Base-by-base conservation (phyloP, 2,797 vertebrate genomes). In the Sebastes miniatus region DNA sequence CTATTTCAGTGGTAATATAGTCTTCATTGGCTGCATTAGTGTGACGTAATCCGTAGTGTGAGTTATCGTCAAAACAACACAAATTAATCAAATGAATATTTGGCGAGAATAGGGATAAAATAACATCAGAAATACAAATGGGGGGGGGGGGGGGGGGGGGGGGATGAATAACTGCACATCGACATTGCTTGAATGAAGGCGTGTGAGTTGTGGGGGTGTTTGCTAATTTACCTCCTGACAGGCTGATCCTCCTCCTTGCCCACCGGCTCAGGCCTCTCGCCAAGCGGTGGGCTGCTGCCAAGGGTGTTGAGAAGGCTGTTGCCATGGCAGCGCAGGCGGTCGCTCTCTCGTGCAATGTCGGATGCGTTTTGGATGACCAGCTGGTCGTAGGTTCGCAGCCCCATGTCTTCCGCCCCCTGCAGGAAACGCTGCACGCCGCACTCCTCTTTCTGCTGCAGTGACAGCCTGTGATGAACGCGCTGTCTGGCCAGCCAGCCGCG, bases 341-440 rank as follows among this genome's bases (percentile, higher is more conserved):
- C 98, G 14, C 95, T 96, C 85, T 96, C 95, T 16, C 95, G 83
- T 2, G 95, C 93, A 1, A 96, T 96, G 86, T 96, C 95, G 0
- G 95, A 95, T 2, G 99, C 99, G 43, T 99, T 99, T 93, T 99
- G 99, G 92, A 99, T 99, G 77, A 99, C 99, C 94, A 99, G 93
- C 88, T 97, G 97, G 78, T 99, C 98, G 1, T 99, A 99, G 72
- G 97, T 97, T 84, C 96, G 97, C 93, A 99, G 96, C 65, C 98
- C 98, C 95, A 97, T 96, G 84, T 99, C 98, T 93, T 99, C 99
- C 22, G 98, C 97, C 68, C 97, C 98, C 90, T 99, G 98, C 87
- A 99, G 96, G 95, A 99, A 99, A 74, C 94, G 81, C 88, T 96
- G 95, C 81, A 97, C 77, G 25, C 94, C 94, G 10, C 90, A 88